Evolutionary conservation across 2,888 invertebrate species (phyloP), one percentile per base, ranked within the genome.

Genomic region (Dryomyza anilis): DNA sequence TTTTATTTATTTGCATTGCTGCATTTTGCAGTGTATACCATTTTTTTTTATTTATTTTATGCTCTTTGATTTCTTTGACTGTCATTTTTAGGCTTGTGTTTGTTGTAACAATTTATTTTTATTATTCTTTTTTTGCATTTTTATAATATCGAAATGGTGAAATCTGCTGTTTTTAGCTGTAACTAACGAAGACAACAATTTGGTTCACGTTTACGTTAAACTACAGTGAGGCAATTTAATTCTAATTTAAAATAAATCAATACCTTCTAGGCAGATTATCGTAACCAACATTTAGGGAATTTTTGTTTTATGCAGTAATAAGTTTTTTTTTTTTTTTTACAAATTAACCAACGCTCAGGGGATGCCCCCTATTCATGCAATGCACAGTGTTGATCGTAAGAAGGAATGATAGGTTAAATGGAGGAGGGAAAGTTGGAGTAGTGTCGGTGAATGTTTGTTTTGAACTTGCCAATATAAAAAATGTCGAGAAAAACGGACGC

Each of bases 121-220:
- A 8, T 19, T 45, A 3, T 2, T 48, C 25, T 21, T 12, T 23
- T 48, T 19, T 48, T 48, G 21, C 25, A 21, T 48, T 48, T 39
- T 48, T 21, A 21, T 25, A 19, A 48, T n/a, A 48, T 48, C 48
- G 25, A 48, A 48, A 21, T 48, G 48, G 48, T 48, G 48, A 48
- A 48, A 48, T 48, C 48, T 48, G 48, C 23, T 48, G 25, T 48
- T 48, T 48, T 48, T 14, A 25, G 25, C 25, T 12, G 48, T 48
- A 8, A 21, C 48, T 48, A 48, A 48, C 21, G 25, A 48, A 8
- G 48, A 12, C 21, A 48, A 48, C 48, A 14, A 48, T 48, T 10
- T 46, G 19, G 16, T 46, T 46, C 16, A 21, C 46, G 16, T 23
- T 48, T 23, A 25, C 48, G 14, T 48, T 48, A 14, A 25, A n/a